Evolutionary conservation across 2,888 invertebrate genomes (phyloP).

Genomic region (Tetragonisca angustula): DNA sequence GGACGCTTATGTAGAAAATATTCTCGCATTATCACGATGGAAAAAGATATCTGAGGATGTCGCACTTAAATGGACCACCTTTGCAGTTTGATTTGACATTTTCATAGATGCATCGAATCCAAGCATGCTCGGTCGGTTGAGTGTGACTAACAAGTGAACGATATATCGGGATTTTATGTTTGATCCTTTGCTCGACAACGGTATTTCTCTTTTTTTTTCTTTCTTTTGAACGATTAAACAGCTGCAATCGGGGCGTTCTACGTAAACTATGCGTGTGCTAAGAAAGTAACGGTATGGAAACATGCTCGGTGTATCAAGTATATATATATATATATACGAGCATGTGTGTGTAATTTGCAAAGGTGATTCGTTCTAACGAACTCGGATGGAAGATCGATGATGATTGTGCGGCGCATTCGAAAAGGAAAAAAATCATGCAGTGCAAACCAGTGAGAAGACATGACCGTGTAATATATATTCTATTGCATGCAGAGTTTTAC

Average conservation of each 20-base stretch:
- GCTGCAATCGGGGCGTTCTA: constrained; percentile 12
- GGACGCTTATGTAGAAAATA: no score
- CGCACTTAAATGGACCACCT: no score
- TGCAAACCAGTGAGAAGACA: constrained; percentile 14
- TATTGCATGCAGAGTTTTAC: constrained; percentile 47
- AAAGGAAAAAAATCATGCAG: constrained; percentile 27
- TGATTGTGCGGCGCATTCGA: constrained; percentile 35
- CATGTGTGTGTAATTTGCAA: background rate
- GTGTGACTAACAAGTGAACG: constrained; percentile 3
- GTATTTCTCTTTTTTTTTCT: background rate
- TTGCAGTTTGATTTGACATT: background rate
- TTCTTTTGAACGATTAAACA: background rate
- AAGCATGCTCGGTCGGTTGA: constrained; percentile 14
- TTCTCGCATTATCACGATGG: no score
- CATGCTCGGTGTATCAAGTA: constrained; percentile 30
- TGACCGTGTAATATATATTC: constrained; percentile 9
- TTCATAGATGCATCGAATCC: background rate
- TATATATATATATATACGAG: background rate
- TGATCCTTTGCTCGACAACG: constrained; percentile 2
- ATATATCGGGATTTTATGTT: background rate
- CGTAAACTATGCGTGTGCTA: constrained; percentile 13
- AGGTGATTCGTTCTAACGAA: background rate
- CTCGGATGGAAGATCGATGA: background rate
- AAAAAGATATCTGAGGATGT: no score
- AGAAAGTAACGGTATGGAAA: constrained; percentile 13